Conservation (phyloP, 2,797 vertebrate genomes). For the Petrocephalus sullivani region DNA sequence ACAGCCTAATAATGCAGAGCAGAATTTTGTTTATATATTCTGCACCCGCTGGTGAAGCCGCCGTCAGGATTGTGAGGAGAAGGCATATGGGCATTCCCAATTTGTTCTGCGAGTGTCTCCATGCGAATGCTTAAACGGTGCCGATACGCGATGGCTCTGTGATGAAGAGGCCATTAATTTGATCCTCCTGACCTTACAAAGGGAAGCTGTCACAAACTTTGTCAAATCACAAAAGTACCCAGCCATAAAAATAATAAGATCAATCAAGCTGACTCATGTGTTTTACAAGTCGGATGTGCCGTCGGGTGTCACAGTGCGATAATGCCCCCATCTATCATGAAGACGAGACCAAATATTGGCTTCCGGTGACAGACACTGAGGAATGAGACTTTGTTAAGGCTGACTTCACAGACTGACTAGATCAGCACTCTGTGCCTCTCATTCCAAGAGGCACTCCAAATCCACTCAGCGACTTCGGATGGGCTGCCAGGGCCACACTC, state of each 20-base stretch:
- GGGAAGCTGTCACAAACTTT: conserved; percentile 69
- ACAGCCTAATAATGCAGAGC: background rate
- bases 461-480: background rate
- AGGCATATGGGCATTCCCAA: background rate
- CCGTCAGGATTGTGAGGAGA: background rate
- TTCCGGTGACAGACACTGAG: conserved; percentile 63
- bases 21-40: background rate
- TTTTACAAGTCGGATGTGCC: conserved; percentile 55
- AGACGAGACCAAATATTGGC: conserved; percentile 68
- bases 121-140: conserved; percentile 45
- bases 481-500: background rate
- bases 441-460: conserved; percentile 43
- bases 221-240: conserved; percentile 58
- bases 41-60: too few relatives aligned
- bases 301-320: conserved; percentile 63
- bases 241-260: conserved; percentile 55
- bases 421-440: conserved; percentile 58
- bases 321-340: conserved; percentile 70
- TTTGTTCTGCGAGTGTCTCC: background rate
- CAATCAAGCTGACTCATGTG: conserved; percentile 66
- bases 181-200: conserved; percentile 58
- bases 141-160: conserved; percentile 36
- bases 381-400: conserved; percentile 57
- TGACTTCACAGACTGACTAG: conserved; percentile 62
- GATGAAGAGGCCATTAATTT: conserved; percentile 52